Evolutionary conservation across 2,797 vertebrate genomes (phyloP).

Genomic region (Dermochelys coriacea): DNA sequence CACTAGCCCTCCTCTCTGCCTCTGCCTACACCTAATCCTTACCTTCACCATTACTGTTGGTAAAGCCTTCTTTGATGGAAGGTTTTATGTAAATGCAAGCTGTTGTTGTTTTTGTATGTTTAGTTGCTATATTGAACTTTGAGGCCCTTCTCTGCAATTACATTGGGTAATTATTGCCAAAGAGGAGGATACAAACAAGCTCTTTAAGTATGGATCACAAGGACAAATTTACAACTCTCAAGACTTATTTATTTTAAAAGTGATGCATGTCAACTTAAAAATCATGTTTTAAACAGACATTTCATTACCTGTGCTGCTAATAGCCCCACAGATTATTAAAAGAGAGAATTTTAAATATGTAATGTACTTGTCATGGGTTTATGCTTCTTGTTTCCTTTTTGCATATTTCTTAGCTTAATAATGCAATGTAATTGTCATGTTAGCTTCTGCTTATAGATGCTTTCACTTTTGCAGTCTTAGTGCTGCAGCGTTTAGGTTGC

Average conservation of each 20-base stretch:
- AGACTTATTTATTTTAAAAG: background rate
- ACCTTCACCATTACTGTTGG: background rate
- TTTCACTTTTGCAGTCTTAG: conserved; percentile 15
- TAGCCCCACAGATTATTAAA: background rate
- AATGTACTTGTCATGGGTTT: background rate
- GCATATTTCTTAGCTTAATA: background rate
- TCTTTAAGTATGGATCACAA: background rate
- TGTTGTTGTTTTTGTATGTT: background rate
- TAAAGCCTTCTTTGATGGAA: background rate
- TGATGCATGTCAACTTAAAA: background rate
- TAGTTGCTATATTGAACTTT: background rate
- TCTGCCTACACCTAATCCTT: background rate
- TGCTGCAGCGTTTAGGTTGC: conserved; percentile 4
- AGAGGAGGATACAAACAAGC: background rate
- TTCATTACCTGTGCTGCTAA: background rate
- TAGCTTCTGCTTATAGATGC: conserved; percentile 2
- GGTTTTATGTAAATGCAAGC: background rate
- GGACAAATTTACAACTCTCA: background rate
- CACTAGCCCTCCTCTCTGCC: background rate
- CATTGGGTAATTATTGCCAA: background rate
- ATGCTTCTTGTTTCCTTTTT: background rate
- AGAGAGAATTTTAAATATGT: background rate
- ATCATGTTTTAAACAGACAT: background rate
- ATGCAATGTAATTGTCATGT: background rate
- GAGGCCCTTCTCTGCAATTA: background rate